Evolutionary conservation across 2,888 invertebrate species (phyloP), one percentile per base, ranked within the genome.

Genomic region (Cataglyphis rosenhaueri): DNA sequence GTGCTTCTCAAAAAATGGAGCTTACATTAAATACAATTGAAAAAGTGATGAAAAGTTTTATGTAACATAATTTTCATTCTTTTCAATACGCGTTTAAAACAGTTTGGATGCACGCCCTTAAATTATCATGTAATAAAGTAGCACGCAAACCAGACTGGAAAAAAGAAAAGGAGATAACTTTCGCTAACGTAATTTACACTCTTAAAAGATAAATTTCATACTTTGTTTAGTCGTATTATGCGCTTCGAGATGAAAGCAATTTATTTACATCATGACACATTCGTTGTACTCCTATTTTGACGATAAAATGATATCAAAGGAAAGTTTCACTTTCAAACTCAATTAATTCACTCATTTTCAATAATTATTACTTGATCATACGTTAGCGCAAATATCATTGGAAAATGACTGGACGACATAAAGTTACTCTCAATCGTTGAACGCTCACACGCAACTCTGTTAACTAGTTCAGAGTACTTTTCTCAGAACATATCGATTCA

Each of bases 401-500:
- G 9, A 61, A 79, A 79, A 71, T 44, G 9, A 6, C 44, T 12
- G 59, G 35, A 71, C 25, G 78, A 61, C 35, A 70, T 44, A 10
- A 70, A 70, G 78, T 70, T 65, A 38, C 35, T 71, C 59, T 44
- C 78, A 44, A 79, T 79, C 71, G 44, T 10, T 59, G 18, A 41
- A 59, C 78, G 18, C 70, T 44, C 70, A 59, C 70, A 78, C 70
- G 70, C 78, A 21, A 61, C 35, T 75, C 35, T 44, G 59, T 71
- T 71, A 79, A 79, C 78, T 79, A 79, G 78, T 79, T 79, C 78
- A 79, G 71, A 71, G 35, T 25, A 48, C 59, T 59, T 79, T 79
- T 79, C 78, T 61, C 59, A 79, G 78, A 79, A 79, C 44, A 18
- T 78, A 78, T 78, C 71, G 78, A 78, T 78, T 78, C 71, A 38